Conservation (phyloP, 2,888 invertebrate genomes). For the Cepaea hortensis region DNA sequence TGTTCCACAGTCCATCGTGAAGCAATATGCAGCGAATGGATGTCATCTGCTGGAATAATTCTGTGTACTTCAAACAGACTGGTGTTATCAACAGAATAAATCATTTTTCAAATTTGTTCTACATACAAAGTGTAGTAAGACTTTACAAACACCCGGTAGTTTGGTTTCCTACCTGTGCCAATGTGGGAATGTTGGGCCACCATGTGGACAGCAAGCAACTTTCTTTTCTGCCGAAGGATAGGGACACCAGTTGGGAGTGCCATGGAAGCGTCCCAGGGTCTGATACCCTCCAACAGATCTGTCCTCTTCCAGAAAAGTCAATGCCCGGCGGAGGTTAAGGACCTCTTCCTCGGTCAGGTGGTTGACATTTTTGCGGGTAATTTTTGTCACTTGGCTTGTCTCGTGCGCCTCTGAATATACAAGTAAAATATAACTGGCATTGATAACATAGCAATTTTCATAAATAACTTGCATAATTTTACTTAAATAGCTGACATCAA, state of each 20-base stretch:
- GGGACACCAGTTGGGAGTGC: conserved; percentile 56
- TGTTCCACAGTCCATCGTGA: no score
- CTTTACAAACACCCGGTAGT: no score
- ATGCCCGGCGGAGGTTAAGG: conserved; percentile 52
- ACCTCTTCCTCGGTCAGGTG: conserved; percentile 48
- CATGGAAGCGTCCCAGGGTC: conserved; percentile 55
- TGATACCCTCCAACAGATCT: conserved; percentile 48
- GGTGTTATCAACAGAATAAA: no score
- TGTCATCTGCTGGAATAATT: no score
- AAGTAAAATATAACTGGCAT: not conserved
- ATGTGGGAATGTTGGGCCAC: conserved; percentile 56
- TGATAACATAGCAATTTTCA: no score
- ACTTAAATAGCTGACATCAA: no score
- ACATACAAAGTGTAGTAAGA: no score
- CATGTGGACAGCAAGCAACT: conserved; percentile 56
- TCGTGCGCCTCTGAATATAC: not conserved
- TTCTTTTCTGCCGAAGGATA: conserved; percentile 53
- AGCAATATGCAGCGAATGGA: no score
- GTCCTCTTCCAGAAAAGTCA: conserved; percentile 49
- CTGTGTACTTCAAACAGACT: no score
- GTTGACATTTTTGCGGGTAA: conserved; percentile 49
- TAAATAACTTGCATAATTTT: no score
- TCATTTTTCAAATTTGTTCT: no score
- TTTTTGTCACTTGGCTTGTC: not conserved
- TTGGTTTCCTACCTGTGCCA: conserved; percentile 53